Conservation (phyloP, 2,888 invertebrate species). For the Melieria picta region DNA sequence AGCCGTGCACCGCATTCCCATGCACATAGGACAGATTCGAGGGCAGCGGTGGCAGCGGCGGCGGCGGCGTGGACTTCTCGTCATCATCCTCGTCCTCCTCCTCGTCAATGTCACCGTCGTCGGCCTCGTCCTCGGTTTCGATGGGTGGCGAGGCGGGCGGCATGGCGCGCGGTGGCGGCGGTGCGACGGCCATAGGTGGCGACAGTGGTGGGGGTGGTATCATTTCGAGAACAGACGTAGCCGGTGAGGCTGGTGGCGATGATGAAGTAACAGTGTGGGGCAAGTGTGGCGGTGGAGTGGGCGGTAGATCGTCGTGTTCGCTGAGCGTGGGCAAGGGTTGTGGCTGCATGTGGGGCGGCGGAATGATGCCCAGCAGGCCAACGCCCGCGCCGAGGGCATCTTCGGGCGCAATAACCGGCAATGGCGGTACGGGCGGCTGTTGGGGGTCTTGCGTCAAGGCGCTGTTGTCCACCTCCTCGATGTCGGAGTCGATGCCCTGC, state of each 20-base stretch:
- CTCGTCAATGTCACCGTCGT: slow-evolving; percentile 45
- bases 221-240: slow-evolving; percentile 55
- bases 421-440: slow-evolving; percentile 42
- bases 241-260: slow-evolving; percentile 52
- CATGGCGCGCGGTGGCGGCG: slow-evolving; percentile 33
- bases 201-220: slow-evolving; percentile 56
- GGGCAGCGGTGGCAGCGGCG: slow-evolving; percentile 61
- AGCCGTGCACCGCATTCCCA: slow-evolving; percentile 44
- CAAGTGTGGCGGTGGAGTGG: slow-evolving; percentile 56
- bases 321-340: slow-evolving; percentile 56
- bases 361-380: slow-evolving; percentile 42
- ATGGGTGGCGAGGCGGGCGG: slow-evolving; percentile 44
- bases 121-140: slow-evolving; percentile 49
- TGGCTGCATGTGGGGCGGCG: slow-evolving; percentile 44
- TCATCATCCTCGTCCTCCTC: slow-evolving; percentile 56
- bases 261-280: slow-evolving; percentile 46
- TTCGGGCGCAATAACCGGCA: slow-evolving; percentile 40
- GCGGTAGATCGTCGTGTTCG: slow-evolving; percentile 61
- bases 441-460: slow-evolving; percentile 66
- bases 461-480: slow-evolving; percentile 83
- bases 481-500: slow-evolving; percentile 89
- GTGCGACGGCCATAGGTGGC: slow-evolving; percentile 37
- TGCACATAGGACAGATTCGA: slow-evolving; percentile 60
- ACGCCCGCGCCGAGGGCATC: slow-evolving; percentile 40
- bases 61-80: slow-evolving; percentile 56